Evolutionary conservation across 1,140 invertebrate species (phyloP), one percentile per base, ranked within the genome.

Genomic region (Micrasema minimum): DNA sequence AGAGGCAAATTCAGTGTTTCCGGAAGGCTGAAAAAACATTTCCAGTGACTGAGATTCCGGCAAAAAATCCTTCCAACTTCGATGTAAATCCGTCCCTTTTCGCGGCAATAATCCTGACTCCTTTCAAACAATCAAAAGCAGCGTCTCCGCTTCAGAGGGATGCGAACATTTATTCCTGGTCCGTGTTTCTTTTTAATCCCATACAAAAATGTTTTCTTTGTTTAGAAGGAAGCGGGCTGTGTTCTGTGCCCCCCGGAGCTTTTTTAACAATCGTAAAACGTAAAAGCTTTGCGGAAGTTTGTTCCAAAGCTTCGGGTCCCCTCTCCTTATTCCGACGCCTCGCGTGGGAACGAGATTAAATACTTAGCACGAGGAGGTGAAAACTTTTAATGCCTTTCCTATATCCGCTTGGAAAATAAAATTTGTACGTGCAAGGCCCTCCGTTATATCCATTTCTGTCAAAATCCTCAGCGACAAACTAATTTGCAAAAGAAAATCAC

Each of bases 381-480:
- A 69, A 74, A 74, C 66, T 74, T 74, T 74, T 74, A 74, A 74
- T 74, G 72, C 72, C 53, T 41, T 57, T 70, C 65, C 53, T 72
- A 55, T 67, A 68, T 64, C 71, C 46, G 71, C 46, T 43, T 45
- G 31, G 53, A 67, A 70, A 74, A 74, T 74, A 74, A 74, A 74
- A 74, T 70, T 70, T 43, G 61, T 74, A 74, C 72, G 72, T 74
- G 72, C 50, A 61, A 45, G 61, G 57, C 57, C 50, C 37, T 14
- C 66, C 37, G 38, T 43, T 55, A 67, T 67, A 50, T 31, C 37
- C 23, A 45, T 43, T 67, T 57, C 37, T 26, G 22, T 64, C 59
- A 64, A 64, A 64, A 46, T 45, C 23, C 22, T 43, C 11, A 0
- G n/a, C 23, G 20, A 16, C 12, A 46, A 46, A 35, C 22, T 64